These are phyloP conservation scores for Zalophus californianus DNA, from an alignment of 2,797 vertebrate genomes.

Conservation along the genomic window DNA sequence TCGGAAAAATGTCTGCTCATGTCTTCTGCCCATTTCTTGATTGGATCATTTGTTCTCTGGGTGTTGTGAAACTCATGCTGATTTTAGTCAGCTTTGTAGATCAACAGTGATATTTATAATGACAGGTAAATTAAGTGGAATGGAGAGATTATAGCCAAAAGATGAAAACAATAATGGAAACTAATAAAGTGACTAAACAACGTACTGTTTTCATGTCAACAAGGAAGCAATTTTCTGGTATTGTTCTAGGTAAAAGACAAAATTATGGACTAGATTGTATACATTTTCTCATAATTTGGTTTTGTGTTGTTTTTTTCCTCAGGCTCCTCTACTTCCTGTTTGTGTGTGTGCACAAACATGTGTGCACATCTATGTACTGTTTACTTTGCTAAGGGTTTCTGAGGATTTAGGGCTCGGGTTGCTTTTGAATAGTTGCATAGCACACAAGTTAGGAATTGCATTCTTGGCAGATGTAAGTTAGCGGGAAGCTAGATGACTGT, in stretches of 20 bases:
- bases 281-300: neutral
- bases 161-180: neutral
- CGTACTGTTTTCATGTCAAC: neutral
- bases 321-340: neutral
- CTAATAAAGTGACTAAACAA: neutral
- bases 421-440: neutral
- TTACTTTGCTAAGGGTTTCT: constrained; percentile 13
- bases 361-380: neutral
- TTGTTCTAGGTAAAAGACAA: neutral
- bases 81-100: neutral
- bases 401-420: neutral
- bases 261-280: neutral
- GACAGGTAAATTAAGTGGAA: constrained; percentile 6
- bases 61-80: neutral
- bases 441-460: neutral
- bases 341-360: rapidly evolving
- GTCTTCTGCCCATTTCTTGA: no score
- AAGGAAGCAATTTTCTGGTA: neutral
- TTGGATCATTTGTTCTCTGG: no score
- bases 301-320: neutral
- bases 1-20: no score
- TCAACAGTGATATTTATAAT: neutral
- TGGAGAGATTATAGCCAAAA: neutral
- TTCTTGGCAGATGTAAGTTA: neutral
- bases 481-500: neutral